Evolutionary conservation across 2,113 vertebrate genomes (phyloP).

Genomic region (Alaudala cheleensis): DNA sequence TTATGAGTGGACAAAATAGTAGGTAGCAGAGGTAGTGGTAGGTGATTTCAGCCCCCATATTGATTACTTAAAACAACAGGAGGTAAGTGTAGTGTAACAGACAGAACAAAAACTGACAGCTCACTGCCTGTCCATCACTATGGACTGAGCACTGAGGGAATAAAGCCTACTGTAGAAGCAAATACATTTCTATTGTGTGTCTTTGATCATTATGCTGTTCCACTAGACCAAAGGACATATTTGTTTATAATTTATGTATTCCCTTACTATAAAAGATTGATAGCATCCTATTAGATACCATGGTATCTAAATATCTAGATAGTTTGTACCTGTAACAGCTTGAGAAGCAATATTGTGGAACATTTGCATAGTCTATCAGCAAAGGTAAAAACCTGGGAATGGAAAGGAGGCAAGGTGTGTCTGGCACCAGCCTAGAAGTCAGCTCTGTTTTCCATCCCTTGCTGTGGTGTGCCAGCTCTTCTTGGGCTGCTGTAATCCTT

Average conservation of each 20-base stretch:
- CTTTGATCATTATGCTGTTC: constrained; percentile 79
- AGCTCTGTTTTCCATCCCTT: neutral
- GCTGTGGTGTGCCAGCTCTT: neutral
- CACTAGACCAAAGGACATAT: constrained; percentile 77
- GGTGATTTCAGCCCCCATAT: constrained; percentile 95
- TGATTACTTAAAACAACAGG: constrained; percentile 96
- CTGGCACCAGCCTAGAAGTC: neutral
- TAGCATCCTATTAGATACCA: constrained; percentile 66
- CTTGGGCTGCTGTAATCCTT: neutral
- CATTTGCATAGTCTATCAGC: constrained; percentile 7
- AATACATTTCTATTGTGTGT: constrained; percentile 76
- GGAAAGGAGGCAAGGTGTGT: neutral
- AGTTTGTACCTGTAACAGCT: constrained; percentile 71
- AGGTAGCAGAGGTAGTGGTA: constrained; percentile 88
- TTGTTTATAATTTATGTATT: constrained; percentile 85
- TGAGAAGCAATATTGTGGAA: constrained; percentile 23
- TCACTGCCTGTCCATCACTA: constrained; percentile 76
- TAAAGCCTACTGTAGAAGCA: constrained; percentile 66
- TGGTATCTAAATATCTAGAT: constrained; percentile 71
- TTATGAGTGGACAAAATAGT: constrained; percentile 98
- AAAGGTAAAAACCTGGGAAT: neutral
- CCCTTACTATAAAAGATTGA: constrained; percentile 78
- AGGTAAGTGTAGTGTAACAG: constrained; percentile 92
- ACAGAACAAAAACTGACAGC: constrained; percentile 83
- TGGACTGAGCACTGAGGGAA: constrained; percentile 62